Evolutionary conservation across 2,113 vertebrate species (phyloP).

Genomic region (Aythya baeri): DNA sequence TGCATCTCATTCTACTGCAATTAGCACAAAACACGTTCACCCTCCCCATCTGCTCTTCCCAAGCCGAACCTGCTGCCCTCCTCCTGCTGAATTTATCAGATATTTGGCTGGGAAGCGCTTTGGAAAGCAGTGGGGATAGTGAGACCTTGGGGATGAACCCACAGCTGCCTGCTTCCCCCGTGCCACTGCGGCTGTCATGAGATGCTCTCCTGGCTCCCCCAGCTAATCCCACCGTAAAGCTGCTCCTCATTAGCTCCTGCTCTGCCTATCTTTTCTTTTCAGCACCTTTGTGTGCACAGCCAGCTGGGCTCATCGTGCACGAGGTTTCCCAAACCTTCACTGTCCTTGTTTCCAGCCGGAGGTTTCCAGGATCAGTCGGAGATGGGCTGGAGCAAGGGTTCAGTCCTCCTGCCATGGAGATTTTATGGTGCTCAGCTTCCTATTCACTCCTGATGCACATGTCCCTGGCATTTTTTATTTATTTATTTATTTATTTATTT

Average conservation of each 20-base stretch:
- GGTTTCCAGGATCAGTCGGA: background rate
- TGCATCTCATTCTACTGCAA: background rate
- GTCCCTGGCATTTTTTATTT: background rate
- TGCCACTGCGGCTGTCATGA: accelerated
- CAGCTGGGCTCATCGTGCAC: background rate
- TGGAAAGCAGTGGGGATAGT: background rate
- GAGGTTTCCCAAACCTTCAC: background rate
- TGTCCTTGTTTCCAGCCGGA: background rate
- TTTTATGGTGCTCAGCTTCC: background rate
- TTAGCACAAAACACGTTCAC: accelerated
- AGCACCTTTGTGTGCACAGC: too few species aligned
- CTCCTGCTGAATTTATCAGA: conserved; percentile 25
- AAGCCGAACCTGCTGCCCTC: background rate
- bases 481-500: too few species aligned
- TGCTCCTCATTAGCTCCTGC: background rate
- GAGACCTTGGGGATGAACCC: background rate
- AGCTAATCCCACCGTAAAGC: background rate
- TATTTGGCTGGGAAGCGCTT: background rate
- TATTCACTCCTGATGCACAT: background rate
- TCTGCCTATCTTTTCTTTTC: background rate
- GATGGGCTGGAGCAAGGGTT: background rate
- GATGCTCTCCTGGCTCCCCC: background rate
- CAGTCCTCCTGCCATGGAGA: accelerated
- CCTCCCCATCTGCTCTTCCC: background rate
- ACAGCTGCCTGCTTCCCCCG: background rate